phyloP scores from a whole-genome alignment of 2,113 vertebrate genomes.

The Petroica traversi region DNA sequence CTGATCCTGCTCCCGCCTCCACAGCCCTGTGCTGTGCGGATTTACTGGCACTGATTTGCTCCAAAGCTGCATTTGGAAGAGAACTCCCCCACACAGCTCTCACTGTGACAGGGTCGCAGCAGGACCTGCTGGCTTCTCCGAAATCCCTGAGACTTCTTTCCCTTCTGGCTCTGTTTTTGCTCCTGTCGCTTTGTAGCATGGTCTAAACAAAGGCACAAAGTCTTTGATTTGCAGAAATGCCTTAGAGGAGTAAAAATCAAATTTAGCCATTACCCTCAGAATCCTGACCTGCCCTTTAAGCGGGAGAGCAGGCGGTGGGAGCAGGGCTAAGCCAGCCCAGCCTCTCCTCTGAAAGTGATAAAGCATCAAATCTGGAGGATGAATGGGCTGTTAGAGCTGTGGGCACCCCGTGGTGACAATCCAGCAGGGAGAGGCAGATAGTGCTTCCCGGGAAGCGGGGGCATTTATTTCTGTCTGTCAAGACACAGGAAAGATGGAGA shows the following conservation, averaged over 20 bases:
- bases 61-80: not conserved
- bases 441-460: not conserved
- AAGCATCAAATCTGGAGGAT: not conserved
- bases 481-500: not conserved
- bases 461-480: slow-evolving; percentile 18
- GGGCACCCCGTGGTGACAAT: not conserved
- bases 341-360: not conserved
- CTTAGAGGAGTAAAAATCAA: not conserved
- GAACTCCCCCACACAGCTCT: not conserved
- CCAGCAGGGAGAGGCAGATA: not conserved
- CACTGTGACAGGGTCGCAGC: not conserved
- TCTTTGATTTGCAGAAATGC: not conserved
- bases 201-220: not conserved
- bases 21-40: not conserved
- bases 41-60: not conserved
- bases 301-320: not conserved
- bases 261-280: not conserved
- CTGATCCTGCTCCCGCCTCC: not conserved
- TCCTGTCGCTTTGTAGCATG: not conserved
- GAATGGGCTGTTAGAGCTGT: not conserved
- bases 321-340: not conserved
- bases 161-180: not conserved
- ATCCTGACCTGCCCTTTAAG: not conserved
- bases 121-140: not conserved
- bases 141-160: not conserved